Percentiles rank a stretch among this genome's conserved stretches.
Evolutionary conservation across 1,140 invertebrate genomes (phyloP).

Genomic region (Propsilocerus akamusi): DNA sequence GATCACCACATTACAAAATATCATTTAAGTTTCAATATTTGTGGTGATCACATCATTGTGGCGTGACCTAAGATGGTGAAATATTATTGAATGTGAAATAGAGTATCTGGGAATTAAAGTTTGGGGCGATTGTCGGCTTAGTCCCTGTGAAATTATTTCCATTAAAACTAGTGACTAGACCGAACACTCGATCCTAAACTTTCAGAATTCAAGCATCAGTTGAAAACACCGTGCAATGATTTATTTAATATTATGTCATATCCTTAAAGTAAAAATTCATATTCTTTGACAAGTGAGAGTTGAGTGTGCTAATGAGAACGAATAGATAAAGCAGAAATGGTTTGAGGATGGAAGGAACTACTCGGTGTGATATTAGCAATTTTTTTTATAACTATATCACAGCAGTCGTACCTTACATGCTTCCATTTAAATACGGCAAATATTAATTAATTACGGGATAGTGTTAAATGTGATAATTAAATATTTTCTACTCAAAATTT

Average conservation of each 20-base stretch:
- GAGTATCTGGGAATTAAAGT: too few relatives aligned
- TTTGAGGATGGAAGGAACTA: slow-evolving; percentile 25
- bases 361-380: slow-evolving; percentile 27
- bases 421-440: slow-evolving; percentile 23
- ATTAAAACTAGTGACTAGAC: slow-evolving; percentile 7
- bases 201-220: not conserved
- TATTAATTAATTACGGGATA: too few relatives aligned
- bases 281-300: too few relatives aligned
- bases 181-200: slow-evolving; percentile 6
- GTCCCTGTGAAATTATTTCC: not conserved
- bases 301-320: not conserved
- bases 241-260: too few relatives aligned
- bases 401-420: slow-evolving; percentile 32
- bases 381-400: slow-evolving; percentile 31
- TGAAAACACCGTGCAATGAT: slow-evolving; percentile 6
- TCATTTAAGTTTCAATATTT: too few relatives aligned
- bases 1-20: too few relatives aligned
- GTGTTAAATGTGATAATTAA: not conserved
- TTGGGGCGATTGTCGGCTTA: slow-evolving; percentile 5
- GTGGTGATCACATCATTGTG: too few relatives aligned
- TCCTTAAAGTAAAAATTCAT: too few relatives aligned
- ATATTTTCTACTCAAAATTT: not conserved
- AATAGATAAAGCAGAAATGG: not conserved
- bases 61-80: too few relatives aligned
- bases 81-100: too few relatives aligned